Conservation (phyloP, 2,797 vertebrate species). For the Silurus aristotelis region DNA sequence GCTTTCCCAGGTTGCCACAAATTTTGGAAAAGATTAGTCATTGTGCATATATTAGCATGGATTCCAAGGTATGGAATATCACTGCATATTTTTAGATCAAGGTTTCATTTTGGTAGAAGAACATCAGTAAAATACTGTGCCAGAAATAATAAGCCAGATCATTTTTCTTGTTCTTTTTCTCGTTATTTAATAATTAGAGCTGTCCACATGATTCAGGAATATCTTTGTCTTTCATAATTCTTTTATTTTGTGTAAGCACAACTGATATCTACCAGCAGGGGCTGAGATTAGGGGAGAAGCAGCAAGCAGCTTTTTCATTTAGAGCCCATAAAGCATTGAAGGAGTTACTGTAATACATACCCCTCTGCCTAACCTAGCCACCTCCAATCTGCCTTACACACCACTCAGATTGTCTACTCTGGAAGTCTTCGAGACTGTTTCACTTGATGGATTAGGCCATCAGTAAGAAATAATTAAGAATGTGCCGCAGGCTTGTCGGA, state of each 20-base stretch:
- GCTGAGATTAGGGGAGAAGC: not conserved
- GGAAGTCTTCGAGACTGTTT: constrained; percentile 56
- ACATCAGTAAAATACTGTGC: not conserved
- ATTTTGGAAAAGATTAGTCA: not conserved
- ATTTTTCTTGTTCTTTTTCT: not conserved
- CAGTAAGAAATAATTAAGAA: constrained; percentile 78
- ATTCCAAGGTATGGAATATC: not conserved
- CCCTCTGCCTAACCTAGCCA: not conserved
- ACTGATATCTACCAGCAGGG: not conserved
- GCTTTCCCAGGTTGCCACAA: not conserved
- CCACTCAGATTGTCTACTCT: constrained; percentile 39
- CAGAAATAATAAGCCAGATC: not conserved
- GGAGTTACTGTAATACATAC: constrained; percentile 26
- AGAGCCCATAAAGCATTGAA: constrained; percentile 6
- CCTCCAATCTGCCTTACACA: constrained; percentile 36
- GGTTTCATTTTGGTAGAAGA: constrained; percentile 14
- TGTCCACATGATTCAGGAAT: not conserved
- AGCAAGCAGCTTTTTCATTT: not conserved
- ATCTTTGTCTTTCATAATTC: not conserved
- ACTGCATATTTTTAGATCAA: not conserved
- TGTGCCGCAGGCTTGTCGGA: constrained; percentile 69
- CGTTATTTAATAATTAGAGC: not conserved
- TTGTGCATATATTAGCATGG: not conserved
- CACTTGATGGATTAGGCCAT: constrained; percentile 76
- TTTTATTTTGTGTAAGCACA: constrained; percentile 7